phyloP scores from a whole-genome alignment of 2,888 invertebrate species.

The Papilio elwesi region DNA sequence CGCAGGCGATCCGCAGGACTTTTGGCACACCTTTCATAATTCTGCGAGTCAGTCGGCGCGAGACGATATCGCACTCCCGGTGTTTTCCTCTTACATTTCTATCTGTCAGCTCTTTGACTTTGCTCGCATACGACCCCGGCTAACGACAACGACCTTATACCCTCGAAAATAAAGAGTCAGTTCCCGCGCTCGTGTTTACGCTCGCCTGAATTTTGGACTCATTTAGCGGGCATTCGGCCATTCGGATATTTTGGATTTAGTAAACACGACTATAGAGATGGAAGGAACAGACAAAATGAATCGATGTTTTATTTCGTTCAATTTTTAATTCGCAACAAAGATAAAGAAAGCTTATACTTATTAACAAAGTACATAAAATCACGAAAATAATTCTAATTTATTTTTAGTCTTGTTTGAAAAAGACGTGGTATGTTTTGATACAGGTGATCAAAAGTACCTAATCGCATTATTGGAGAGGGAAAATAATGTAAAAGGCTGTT shows the following conservation, averaged over 20 bases:
- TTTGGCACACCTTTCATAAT: constrained; percentile 44
- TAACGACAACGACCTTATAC: constrained; percentile 63
- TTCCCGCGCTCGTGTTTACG: constrained; percentile 49
- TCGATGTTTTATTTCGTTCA: constrained; percentile 38
- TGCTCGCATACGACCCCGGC: constrained; percentile 63
- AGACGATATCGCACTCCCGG: constrained; percentile 47
- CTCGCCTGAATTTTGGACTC: constrained; percentile 72
- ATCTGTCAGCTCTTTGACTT: constrained; percentile 81
- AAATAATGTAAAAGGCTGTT: constrained; percentile 67
- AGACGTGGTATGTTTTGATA: neutral
- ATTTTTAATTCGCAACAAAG: constrained; percentile 1
- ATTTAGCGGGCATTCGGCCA: constrained; percentile 71
- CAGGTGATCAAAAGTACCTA: neutral
- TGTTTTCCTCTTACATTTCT: constrained; percentile 77
- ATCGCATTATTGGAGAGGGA: constrained; percentile 43
- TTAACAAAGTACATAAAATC: neutral
- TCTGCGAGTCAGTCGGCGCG: constrained; percentile 43
- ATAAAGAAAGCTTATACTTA: neutral
- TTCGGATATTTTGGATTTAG: constrained; percentile 76
- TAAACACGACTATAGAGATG: constrained; percentile 67
- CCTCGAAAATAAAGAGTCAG: constrained; percentile 52
- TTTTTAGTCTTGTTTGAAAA: neutral
- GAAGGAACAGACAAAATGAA: constrained; percentile 59
- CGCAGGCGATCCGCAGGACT: constrained; percentile 27
- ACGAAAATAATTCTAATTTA: too few species aligned